Base-by-base conservation (phyloP, 2,888 invertebrate genomes). In the Watsonalla cultraria region DNA sequence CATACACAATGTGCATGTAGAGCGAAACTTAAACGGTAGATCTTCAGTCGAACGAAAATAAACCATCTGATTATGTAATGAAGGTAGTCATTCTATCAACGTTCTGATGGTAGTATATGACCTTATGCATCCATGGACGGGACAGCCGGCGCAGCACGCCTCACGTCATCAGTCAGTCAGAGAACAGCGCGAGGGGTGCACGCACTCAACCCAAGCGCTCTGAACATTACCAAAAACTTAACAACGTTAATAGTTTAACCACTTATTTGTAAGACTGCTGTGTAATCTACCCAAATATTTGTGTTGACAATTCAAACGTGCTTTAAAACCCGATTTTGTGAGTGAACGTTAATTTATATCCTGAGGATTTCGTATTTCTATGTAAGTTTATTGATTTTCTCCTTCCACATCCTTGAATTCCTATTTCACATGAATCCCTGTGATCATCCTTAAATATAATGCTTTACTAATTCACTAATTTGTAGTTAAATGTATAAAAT, bases 1-100 rank as follows among this genome's bases (percentile, higher is more conserved):
- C 82, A 82, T 78, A 84, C 82, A 83, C 82, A 77, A 77, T 79
- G 70, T 78, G 74, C 77, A 77, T 80, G 68, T 78, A 69, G 68
- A 76, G 70, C 74, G 76, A 72, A 75, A 70, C 71, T 65, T 62
- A 61, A 62, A 48, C 47, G 64, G 57, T 54, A 52, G 56, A 66
- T 61, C 46, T 47, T 24, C 2, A 13, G 35, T 11, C 11, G 55
- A 45, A n/a, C 53, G 0, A 72, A 58, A 70, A 57, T 61, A 15
- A 54, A 56, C 64, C 54, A 54, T 76, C 70, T 8, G 0, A 0
- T 0, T 0, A 2, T 5, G 0, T 0, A 0, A 0, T 55, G 71
- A 76, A 53, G 60, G 56, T 42, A 52, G 11, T 47, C 49, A 47
- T 68, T 66, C 5, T 51, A n/a, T 47, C 54, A 54, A 14, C n/a